Conservation (phyloP, 2,797 vertebrate species). For the Sebastes matsubarae region DNA sequence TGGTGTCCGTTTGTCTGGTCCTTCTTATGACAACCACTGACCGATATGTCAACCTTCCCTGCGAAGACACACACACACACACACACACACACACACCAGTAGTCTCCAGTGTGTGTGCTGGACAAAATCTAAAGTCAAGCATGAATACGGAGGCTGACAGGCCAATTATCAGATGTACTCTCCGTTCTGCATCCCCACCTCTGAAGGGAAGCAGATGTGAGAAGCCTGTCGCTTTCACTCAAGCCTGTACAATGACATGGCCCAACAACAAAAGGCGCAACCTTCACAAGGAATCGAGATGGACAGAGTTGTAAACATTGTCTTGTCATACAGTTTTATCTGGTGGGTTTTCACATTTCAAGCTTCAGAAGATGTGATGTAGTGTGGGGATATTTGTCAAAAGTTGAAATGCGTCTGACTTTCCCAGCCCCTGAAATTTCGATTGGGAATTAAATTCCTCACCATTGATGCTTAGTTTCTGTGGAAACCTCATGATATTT, state of each 20-base stretch:
- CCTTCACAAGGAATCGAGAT: slow-evolving; percentile 51
- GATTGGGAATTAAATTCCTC: slow-evolving; percentile 3
- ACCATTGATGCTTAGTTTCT: slow-evolving; percentile 1
- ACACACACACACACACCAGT: not conserved
- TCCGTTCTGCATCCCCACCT: slow-evolving; percentile 64
- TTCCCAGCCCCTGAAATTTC: not conserved
- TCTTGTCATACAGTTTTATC: slow-evolving; percentile 52
- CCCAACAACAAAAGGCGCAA: slow-evolving; percentile 62
- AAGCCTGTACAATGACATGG: slow-evolving; percentile 52
- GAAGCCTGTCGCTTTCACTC: slow-evolving; percentile 71
- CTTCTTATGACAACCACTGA: not conserved
- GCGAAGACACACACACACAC: not conserved
- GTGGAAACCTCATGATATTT: slow-evolving; percentile 7
- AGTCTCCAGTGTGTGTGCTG: slow-evolving; percentile 48
- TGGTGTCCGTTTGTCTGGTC: not conserved
- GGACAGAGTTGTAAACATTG: slow-evolving; percentile 61
- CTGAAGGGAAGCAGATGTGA: slow-evolving; percentile 74
- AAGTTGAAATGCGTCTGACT: slow-evolving; percentile 16
- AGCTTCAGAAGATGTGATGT: slow-evolving; percentile 29
- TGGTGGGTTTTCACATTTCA: slow-evolving; percentile 50
- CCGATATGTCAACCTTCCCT: not conserved
- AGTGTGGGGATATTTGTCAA: slow-evolving; percentile 38
- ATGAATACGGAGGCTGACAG: slow-evolving; percentile 77
- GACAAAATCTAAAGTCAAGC: slow-evolving; percentile 74
- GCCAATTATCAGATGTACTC: slow-evolving; percentile 77